Percentiles rank a stretch among this genome's conserved stretches.
phyloP scores from a whole-genome alignment of 2,888 invertebrate species.

The Chrysopilus asiliformis region DNA sequence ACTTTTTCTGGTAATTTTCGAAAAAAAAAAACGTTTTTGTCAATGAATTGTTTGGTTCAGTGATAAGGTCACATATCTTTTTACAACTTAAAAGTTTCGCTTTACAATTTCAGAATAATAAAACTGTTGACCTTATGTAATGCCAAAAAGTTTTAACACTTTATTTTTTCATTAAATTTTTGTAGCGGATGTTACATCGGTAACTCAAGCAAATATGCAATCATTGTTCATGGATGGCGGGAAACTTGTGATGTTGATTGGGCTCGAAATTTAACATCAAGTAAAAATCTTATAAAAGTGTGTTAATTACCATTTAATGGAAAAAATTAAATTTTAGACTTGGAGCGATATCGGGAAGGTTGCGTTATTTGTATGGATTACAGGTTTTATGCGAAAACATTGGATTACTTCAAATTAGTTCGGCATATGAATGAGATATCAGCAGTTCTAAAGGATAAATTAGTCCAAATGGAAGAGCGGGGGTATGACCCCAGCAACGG shows the following conservation, averaged over 20 bases:
- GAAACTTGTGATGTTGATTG: conserved; percentile 18
- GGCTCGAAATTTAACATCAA: conserved; percentile 15
- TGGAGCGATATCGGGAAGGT: conserved; percentile 16
- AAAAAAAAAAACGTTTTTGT: too few relatives aligned
- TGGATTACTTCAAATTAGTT: conserved; percentile 17
- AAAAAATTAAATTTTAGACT: conserved; percentile 11
- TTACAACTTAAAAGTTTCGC: too few relatives aligned
- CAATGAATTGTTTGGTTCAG: too few relatives aligned
- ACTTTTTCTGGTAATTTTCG: too few relatives aligned
- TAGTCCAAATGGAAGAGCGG: conserved; percentile 14
- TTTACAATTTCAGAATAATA: too few relatives aligned
- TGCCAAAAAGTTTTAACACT: neutral
- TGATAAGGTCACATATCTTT: too few relatives aligned
- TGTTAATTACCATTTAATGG: neutral
- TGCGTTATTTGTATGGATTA: conserved; percentile 22
- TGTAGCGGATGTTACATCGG: neutral
- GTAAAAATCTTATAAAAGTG: too few relatives aligned
- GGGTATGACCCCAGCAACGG: conserved; percentile 17
- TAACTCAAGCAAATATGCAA: conserved; percentile 13
- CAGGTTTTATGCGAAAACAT: conserved; percentile 13
- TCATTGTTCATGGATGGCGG: conserved; percentile 21
- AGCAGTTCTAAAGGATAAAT: conserved; percentile 14
- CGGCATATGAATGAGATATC: conserved; percentile 15
- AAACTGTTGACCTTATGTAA: too few relatives aligned
- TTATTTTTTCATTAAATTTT: neutral